phyloP scores from a whole-genome alignment of 2,797 vertebrate genomes.

The Hapalemur alaotrensis region DNA sequence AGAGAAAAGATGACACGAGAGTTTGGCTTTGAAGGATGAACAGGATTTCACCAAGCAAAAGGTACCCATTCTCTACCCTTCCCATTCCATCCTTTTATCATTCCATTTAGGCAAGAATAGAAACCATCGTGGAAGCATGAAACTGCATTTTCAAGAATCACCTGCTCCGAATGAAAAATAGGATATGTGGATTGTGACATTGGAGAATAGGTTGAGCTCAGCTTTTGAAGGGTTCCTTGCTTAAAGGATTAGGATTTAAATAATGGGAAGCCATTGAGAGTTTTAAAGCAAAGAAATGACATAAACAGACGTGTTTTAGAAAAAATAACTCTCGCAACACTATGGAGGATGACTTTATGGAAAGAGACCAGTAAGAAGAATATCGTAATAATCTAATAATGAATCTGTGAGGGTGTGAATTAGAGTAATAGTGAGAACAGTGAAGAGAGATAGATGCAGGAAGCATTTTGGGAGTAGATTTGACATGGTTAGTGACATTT shows the following conservation, averaged over 20 bases:
- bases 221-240: neutral
- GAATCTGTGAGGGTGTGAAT: neutral
- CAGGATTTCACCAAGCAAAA: neutral
- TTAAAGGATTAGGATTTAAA: conserved; percentile 20
- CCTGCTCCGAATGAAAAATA: neutral
- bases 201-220: neutral
- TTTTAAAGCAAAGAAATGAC: conserved; percentile 4
- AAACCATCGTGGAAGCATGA: neutral
- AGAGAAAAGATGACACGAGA: neutral
- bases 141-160: neutral
- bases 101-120: conserved; percentile 11
- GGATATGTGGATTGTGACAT: neutral
- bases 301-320: neutral
- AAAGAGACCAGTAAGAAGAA: neutral
- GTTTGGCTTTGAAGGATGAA: neutral
- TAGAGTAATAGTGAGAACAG: neutral
- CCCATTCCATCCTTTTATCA: neutral
- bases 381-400: neutral
- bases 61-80: neutral
- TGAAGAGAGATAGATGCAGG: neutral
- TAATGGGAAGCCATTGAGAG: neutral
- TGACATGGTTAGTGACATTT: neutral
- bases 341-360: neutral
- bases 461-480: neutral
- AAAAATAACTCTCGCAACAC: neutral